phyloP scores from a whole-genome alignment of 1,140 invertebrate genomes.

The Megathymus violae region DNA sequence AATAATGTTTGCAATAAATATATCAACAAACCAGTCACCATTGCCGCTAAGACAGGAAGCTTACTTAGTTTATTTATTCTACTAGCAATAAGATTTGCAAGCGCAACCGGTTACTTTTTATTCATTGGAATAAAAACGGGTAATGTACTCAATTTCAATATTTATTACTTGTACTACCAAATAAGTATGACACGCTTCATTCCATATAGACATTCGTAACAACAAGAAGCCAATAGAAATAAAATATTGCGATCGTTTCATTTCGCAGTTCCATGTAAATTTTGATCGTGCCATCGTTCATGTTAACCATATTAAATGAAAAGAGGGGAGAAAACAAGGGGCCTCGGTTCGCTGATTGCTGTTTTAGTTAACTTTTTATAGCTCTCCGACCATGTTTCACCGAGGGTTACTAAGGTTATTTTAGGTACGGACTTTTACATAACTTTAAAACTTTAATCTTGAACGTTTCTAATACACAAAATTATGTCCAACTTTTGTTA shows the following conservation, averaged over 20 bases:
- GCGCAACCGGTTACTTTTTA: constrained; percentile 12
- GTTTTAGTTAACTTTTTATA: constrained; percentile 70
- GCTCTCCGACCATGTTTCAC: constrained; percentile 37
- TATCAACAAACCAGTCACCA: constrained; percentile 3
- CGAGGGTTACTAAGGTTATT: constrained; percentile 31
- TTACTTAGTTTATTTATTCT: too few relatives aligned
- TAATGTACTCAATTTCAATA: constrained; percentile 12
- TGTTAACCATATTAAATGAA: constrained; percentile 24
- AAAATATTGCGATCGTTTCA: constrained; percentile 21
- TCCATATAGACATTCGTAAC: constrained; percentile 5
- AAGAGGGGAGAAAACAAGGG: constrained; percentile 49
- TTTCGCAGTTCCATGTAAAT: constrained; percentile 15
- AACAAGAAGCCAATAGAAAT: constrained; percentile 9
- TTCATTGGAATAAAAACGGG: constrained; percentile 4
- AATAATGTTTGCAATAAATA: too few relatives aligned
- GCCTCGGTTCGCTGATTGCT: constrained; percentile 61
- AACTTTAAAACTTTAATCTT: neutral
- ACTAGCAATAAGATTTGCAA: too few relatives aligned
- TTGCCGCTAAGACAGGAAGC: neutral
- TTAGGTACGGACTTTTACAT: constrained; percentile 16
- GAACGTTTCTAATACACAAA: too few relatives aligned
- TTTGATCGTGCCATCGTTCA: constrained; percentile 23
- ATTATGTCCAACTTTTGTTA: too few relatives aligned
- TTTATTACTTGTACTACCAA: constrained; percentile 11
- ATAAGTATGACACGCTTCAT: constrained; percentile 27